phyloP scores from a whole-genome alignment of 2,888 invertebrate species.

The Ellobium chinense region DNA sequence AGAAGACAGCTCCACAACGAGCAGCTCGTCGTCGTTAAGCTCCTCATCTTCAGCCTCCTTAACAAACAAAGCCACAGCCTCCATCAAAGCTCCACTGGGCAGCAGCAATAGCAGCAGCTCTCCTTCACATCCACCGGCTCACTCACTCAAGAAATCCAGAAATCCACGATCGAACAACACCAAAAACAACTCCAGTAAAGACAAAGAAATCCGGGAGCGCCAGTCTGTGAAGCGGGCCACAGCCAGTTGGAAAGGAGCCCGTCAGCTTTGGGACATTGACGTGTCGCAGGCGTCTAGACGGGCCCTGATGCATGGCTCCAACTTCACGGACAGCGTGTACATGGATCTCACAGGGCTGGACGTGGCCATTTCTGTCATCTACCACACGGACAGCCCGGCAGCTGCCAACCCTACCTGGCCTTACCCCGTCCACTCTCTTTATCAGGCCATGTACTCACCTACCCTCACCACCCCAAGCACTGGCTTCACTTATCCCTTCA shows the following conservation, averaged over 20 bases:
- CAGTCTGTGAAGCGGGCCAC: slow-evolving; percentile 24
- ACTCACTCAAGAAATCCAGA: background rate
- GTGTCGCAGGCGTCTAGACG: slow-evolving; percentile 56
- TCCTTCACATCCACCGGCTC: background rate
- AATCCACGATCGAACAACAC: background rate
- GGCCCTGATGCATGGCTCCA: slow-evolving; percentile 24
- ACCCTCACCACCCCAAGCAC: slow-evolving; percentile 49
- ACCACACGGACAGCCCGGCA: slow-evolving; percentile 60
- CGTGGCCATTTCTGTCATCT: slow-evolving; percentile 71
- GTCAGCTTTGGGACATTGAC: slow-evolving; percentile 68
- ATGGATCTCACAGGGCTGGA: slow-evolving; percentile 75
- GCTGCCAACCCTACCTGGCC: slow-evolving; percentile 1
- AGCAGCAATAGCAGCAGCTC: background rate
- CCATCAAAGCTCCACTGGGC: background rate
- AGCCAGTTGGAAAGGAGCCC: slow-evolving; percentile 39
- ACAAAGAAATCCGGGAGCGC: background rate
- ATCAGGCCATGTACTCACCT: slow-evolving; percentile 48
- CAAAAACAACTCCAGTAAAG: background rate
- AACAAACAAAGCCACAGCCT: background rate
- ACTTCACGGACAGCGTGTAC: slow-evolving; percentile 67
- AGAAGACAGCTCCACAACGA: slow-evolving; percentile 31
- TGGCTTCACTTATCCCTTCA: slow-evolving; percentile 53
- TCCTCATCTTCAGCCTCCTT: slow-evolving; percentile 1
- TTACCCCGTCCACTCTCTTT: slow-evolving; percentile 56
- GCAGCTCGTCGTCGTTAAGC: slow-evolving; percentile 19